These are phyloP conservation scores for Ivindomyrus marchei DNA, from an alignment of 2,113 vertebrate species.

Conservation along the genomic window DNA sequence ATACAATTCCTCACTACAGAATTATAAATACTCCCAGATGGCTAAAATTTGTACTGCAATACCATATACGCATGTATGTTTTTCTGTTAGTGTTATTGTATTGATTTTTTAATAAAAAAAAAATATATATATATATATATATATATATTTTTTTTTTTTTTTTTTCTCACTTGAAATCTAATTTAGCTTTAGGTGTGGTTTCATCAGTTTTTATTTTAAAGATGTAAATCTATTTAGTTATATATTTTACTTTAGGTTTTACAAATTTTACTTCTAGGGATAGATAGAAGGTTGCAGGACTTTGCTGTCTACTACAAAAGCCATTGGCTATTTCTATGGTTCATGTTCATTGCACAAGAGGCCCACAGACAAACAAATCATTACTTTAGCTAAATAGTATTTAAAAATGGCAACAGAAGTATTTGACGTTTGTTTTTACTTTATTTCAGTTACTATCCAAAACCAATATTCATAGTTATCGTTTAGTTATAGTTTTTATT, in stretches of 20 bases:
- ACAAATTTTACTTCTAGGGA: not conserved
- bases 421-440: not conserved
- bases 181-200: not conserved
- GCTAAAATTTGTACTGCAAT: not conserved
- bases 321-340: not conserved
- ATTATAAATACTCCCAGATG: not conserved
- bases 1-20: not conserved
- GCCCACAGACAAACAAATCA: not conserved
- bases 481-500: not conserved
- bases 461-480: not conserved
- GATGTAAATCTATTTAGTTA: not conserved
- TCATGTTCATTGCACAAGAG: not conserved
- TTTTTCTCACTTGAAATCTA: no score
- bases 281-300: not conserved
- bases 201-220: not conserved
- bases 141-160: no score
- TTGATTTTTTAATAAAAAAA: no score
- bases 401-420: not conserved
- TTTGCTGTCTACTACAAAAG: not conserved
- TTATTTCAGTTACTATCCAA: not conserved
- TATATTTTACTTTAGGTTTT: not conserved
- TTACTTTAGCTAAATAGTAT: not conserved
- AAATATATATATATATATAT: no score
- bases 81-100: not conserved
- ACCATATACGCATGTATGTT: not conserved